These are phyloP conservation scores for Neotoma lepida DNA, from an alignment of 2,113 vertebrate species.

Conservation along the genomic window DNA sequence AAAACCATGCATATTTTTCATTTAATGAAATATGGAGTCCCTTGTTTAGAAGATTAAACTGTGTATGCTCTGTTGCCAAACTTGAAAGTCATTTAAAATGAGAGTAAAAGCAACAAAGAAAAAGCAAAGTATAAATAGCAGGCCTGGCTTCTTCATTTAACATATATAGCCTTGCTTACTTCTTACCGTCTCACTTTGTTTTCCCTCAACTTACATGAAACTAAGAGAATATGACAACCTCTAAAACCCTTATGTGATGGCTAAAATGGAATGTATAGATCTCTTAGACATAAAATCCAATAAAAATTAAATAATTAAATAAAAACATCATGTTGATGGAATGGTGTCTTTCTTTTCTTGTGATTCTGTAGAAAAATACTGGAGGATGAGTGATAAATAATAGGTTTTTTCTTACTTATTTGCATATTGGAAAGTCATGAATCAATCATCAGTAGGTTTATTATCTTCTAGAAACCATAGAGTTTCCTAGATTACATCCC, in stretches of 20 bases:
- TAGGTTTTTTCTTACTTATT: neutral
- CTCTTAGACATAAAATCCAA: neutral
- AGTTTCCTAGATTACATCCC: neutral
- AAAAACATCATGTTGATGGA: neutral
- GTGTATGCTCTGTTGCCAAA: conserved; percentile 11
- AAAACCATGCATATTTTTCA: conserved; percentile 55
- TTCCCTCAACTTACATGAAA: neutral
- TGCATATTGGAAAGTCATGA: neutral
- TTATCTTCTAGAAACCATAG: neutral
- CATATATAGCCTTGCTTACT: neutral
- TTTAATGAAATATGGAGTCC: conserved; percentile 59
- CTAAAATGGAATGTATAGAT: neutral
- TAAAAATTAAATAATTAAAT: neutral
- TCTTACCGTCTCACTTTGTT: neutral
- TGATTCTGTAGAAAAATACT: neutral
- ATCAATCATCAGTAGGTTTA: neutral
- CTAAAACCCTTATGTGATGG: neutral
- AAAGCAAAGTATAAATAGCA: neutral
- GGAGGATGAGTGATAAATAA: neutral
- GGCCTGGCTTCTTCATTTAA: neutral
- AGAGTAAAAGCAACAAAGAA: neutral
- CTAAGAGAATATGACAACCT: neutral
- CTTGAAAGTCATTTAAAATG: conserved; percentile 41
- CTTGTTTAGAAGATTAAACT: conserved; percentile 53
- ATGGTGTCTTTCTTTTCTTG: neutral